A percentile compares a stretch with the other conserved stretches of the same genome.
Evolutionary conservation across 2,797 vertebrate species (phyloP).

Genomic region (Rhynchonycteris naso): DNA sequence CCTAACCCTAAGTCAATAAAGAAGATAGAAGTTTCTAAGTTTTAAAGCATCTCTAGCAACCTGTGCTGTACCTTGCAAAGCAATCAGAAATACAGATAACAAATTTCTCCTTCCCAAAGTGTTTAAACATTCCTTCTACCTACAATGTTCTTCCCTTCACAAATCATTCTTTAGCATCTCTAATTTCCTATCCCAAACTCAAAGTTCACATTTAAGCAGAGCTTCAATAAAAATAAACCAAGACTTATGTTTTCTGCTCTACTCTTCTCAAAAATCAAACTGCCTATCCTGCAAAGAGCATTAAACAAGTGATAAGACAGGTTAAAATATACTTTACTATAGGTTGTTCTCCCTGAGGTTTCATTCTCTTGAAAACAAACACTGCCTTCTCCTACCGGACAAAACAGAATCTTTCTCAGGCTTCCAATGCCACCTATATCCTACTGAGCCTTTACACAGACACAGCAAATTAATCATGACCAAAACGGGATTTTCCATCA

Average conservation of each 20-base stretch:
- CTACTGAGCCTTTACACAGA: not conserved
- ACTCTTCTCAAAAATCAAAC: conserved; percentile 46
- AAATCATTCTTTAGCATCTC: not conserved
- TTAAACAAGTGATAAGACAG: not conserved
- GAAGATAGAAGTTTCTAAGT: not conserved
- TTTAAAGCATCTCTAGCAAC: conserved; percentile 14
- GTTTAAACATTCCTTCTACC: not conserved
- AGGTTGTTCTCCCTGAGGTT: conserved; percentile 2
- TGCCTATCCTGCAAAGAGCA: conserved; percentile 22
- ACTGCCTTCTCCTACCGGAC: conserved; percentile 37
- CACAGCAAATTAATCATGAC: conserved; percentile 13
- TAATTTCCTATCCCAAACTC: not conserved
- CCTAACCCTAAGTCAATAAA: not conserved
- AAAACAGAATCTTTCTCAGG: conserved; percentile 32
- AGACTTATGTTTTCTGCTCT: conserved; percentile 25
- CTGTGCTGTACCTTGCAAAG: conserved; percentile 10
- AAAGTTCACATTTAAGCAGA: conserved; percentile 19
- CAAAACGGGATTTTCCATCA: conserved; percentile 1
- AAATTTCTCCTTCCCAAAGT: conserved; percentile 36
- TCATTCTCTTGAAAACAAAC: conserved; percentile 17
- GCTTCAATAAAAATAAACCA: not conserved
- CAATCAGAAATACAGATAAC: not conserved
- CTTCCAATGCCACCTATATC: not conserved
- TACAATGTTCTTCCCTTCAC: not conserved
- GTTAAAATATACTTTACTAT: not conserved